Evolutionary conservation across 2,113 vertebrate genomes (phyloP).

Genomic region (Tricholaema leucomelas): DNA sequence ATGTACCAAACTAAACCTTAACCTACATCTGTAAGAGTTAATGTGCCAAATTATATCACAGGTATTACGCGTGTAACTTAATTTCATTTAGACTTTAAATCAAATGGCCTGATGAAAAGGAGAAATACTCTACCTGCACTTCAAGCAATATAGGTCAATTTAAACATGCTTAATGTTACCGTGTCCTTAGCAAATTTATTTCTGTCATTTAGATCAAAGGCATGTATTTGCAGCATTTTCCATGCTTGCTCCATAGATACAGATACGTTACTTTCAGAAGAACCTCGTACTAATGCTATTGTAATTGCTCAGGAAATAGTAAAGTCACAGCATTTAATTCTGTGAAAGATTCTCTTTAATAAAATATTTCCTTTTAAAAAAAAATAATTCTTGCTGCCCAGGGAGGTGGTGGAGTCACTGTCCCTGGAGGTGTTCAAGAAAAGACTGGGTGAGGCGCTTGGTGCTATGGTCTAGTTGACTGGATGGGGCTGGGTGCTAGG

Average conservation of each 20-base stretch:
- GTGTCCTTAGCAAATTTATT: conserved; percentile 61
- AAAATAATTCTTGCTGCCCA: neutral
- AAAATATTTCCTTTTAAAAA: neutral
- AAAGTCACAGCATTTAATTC: conserved; percentile 50
- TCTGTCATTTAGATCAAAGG: conserved; percentile 74
- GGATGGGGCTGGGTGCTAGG: too few relatives aligned
- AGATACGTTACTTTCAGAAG: conserved; percentile 14
- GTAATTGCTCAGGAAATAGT: conserved; percentile 53
- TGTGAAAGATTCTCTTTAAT: conserved; percentile 27
- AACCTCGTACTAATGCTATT: conserved; percentile 41
- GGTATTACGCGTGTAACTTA: conserved; percentile 40
- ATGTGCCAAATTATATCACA: conserved; percentile 48
- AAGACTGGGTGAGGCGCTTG: too few relatives aligned
- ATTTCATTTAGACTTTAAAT: conserved; percentile 62
- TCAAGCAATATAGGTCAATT: conserved; percentile 63
- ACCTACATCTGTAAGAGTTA: conserved; percentile 51
- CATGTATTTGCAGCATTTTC: conserved; percentile 56
- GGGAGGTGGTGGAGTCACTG: too few relatives aligned
- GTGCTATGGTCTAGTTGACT: too few relatives aligned
- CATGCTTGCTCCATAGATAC: conserved; percentile 10
- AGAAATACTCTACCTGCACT: conserved; percentile 58
- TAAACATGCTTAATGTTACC: conserved; percentile 57
- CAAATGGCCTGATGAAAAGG: conserved; percentile 62
- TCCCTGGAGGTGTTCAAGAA: too few relatives aligned
- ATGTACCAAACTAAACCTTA: conserved; percentile 70